Conservation (phyloP, 2,888 invertebrate species). For the Cheilosia pagana region DNA sequence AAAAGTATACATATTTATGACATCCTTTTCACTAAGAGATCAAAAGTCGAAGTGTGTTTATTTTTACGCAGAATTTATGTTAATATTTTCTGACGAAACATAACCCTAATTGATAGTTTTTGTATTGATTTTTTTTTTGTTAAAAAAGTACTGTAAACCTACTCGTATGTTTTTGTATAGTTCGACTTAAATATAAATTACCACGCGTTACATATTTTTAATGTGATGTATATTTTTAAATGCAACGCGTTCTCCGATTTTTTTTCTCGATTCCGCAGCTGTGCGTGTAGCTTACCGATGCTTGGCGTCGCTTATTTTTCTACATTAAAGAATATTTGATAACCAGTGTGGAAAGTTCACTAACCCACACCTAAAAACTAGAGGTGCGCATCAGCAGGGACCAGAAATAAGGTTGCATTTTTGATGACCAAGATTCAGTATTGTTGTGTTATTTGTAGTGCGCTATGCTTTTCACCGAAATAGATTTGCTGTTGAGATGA, state of each 20-base stretch:
- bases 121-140: neutral
- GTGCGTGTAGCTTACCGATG: conserved; percentile 28
- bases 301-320: conserved; percentile 28
- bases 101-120: conserved; percentile 19
- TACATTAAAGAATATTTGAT: conserved; percentile 43
- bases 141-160: conserved; percentile 6
- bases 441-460: conserved; percentile 28
- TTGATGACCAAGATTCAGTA: conserved; percentile 12
- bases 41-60: conserved; percentile 61
- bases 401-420: conserved; percentile 43
- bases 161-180: conserved; percentile 24
- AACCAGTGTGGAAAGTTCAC: conserved; percentile 62
- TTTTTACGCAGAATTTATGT: conserved; percentile 44
- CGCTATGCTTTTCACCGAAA: conserved; percentile 51
- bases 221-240: conserved; percentile 55
- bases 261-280: conserved; percentile 41
- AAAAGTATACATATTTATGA: conserved; percentile 55
- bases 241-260: conserved; percentile 35
- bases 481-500: conserved; percentile 34
- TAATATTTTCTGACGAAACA: conserved; percentile 41
- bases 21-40: conserved; percentile 60
- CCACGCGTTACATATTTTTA: conserved; percentile 49
- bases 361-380: conserved; percentile 63
- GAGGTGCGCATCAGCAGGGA: conserved; percentile 19
- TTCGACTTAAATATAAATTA: conserved; percentile 58